Evolutionary conservation across 2,888 invertebrate genomes (phyloP).

Genomic region (Tinea pellionella): DNA sequence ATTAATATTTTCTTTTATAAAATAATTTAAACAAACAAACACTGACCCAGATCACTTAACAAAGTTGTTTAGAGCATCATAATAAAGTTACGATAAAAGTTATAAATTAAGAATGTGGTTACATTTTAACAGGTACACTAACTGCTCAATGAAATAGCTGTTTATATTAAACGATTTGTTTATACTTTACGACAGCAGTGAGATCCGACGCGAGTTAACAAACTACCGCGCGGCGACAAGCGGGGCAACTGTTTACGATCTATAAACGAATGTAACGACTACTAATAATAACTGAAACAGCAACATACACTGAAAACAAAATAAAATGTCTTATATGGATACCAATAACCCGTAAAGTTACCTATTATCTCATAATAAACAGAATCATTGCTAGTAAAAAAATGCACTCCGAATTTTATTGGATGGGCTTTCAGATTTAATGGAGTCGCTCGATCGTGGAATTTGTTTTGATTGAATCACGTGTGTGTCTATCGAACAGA

Average conservation of each 20-base stretch:
- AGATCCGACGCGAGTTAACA: constrained; percentile 55
- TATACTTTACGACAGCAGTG: constrained; percentile 51
- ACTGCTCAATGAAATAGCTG: constrained; percentile 42
- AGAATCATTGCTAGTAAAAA: constrained; percentile 30
- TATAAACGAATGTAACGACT: constrained; percentile 64
- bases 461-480: constrained; percentile 25
- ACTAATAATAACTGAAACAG: constrained; percentile 67
- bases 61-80: background rate
- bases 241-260: constrained; percentile 60
- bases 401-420: constrained; percentile 12
- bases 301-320: constrained; percentile 62
- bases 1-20: background rate
- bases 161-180: constrained; percentile 51
- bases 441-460: constrained; percentile 37
- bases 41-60: background rate
- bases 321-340: constrained; percentile 29
- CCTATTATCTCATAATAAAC: constrained; percentile 66
- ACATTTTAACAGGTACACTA: background rate
- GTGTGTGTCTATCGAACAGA: constrained; percentile 12
- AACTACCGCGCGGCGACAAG: constrained; percentile 57
- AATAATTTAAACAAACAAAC: background rate
- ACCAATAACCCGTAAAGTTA: constrained; percentile 61
- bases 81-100: background rate
- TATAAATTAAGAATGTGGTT: background rate
- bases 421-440: constrained; percentile 25